phyloP scores from a whole-genome alignment of 2,888 invertebrate species.

The Anarsia innoxiella region DNA sequence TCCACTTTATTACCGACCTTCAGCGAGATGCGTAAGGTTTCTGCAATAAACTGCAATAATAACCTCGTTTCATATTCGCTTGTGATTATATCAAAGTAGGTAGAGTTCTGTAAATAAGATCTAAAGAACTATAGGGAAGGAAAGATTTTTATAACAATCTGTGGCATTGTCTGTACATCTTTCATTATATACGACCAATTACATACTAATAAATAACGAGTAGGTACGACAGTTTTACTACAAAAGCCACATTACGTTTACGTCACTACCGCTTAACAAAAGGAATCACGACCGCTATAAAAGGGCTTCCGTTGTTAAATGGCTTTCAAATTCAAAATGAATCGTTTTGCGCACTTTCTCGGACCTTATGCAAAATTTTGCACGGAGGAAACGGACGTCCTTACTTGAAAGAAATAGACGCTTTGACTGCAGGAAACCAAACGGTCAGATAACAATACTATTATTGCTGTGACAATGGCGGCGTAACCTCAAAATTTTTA shows the following conservation, averaged over 20 bases:
- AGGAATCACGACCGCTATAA: conserved; percentile 21
- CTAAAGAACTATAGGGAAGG: too few species aligned
- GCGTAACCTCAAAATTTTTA: conserved; percentile 8
- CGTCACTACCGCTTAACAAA: too few species aligned
- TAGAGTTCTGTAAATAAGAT: too few species aligned
- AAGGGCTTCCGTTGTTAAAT: conserved; percentile 44
- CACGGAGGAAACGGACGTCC: conserved; percentile 66
- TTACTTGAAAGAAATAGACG: conserved; percentile 29
- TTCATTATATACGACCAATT: too few species aligned
- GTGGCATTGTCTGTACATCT: too few species aligned
- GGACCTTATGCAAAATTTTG: conserved; percentile 45
- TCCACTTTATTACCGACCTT: conserved; percentile 32
- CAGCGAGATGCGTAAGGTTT: conserved; percentile 30
- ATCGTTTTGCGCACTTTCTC: not conserved
- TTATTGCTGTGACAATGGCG: conserved; percentile 35
- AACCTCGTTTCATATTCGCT: not conserved
- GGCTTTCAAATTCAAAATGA: conserved; percentile 25
- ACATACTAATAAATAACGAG: too few species aligned
- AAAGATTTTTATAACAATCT: too few species aligned
- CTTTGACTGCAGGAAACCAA: conserved; percentile 38
- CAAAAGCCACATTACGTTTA: too few species aligned
- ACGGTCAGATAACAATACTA: conserved; percentile 43
- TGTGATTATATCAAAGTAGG: too few species aligned
- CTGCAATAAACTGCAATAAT: conserved; percentile 9
- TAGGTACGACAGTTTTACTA: too few species aligned